Percentiles rank a stretch among this genome's conserved stretches.
phyloP scores from a whole-genome alignment of 2,113 vertebrate genomes.

The Harpagus bidentatus region DNA sequence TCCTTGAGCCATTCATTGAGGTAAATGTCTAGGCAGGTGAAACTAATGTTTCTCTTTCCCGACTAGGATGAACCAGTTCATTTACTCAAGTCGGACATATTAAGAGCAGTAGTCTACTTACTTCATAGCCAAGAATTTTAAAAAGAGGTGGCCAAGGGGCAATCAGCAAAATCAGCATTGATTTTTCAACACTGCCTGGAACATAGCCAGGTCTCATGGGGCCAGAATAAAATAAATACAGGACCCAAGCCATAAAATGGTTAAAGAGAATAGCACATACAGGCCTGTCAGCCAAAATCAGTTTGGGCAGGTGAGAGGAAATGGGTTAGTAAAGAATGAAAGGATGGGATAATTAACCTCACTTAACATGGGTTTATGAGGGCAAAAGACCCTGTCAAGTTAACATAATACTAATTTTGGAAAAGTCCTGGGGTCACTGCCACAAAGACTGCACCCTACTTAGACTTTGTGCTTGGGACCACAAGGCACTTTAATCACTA shows the following conservation, averaged over 20 bases:
- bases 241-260: background rate
- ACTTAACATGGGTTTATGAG: background rate
- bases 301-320: slow-evolving; percentile 1
- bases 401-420: background rate
- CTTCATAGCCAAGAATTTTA: slow-evolving; percentile 7
- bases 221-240: background rate
- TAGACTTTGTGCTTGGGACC: background rate
- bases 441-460: background rate
- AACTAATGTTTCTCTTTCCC: background rate
- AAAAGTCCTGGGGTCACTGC: background rate
- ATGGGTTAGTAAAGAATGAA: background rate
- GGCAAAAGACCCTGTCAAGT: background rate
- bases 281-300: background rate
- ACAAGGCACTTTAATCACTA: background rate
- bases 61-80: slow-evolving; percentile 13
- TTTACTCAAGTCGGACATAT: background rate
- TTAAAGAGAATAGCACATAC: background rate
- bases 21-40: background rate
- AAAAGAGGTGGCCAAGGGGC: background rate
- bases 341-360: slow-evolving; percentile 19
- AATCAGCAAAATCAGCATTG: slow-evolving; percentile 42
- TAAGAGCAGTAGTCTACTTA: background rate
- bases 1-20: background rate
- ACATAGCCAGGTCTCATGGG: background rate
- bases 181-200: slow-evolving; percentile 25